Evolutionary conservation across 2,113 vertebrate species (phyloP).

Genomic region (Apteryx mantelli): DNA sequence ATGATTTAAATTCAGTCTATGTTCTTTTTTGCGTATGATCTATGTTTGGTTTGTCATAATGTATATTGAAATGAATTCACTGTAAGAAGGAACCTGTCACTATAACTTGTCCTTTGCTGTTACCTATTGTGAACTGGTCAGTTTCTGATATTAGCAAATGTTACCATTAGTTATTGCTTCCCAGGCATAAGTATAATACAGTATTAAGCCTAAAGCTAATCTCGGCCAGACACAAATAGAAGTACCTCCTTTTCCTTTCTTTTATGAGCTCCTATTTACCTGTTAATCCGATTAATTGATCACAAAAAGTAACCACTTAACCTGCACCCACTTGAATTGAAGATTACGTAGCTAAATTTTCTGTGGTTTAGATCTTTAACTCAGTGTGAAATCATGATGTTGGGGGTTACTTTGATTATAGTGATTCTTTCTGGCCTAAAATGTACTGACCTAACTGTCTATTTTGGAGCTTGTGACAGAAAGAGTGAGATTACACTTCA

Average conservation of each 20-base stretch:
- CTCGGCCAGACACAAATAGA: not conserved
- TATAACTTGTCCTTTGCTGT: not conserved
- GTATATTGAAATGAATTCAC: not conserved
- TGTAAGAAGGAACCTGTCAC: not conserved
- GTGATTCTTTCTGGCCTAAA: not conserved
- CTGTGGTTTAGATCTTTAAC: not conserved
- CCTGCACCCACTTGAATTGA: not conserved
- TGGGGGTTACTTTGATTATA: not conserved
- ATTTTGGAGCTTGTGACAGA: not conserved
- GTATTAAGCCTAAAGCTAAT: not conserved
- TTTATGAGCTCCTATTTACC: not conserved
- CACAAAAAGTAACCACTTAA: not conserved
- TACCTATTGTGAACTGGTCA: not conserved
- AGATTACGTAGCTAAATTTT: not conserved
- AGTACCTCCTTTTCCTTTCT: not conserved
- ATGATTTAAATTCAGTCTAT: not conserved
- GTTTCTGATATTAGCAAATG: not conserved
- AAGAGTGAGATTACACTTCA: not conserved
- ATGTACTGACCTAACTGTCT: too few species aligned
- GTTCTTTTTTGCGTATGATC: not conserved
- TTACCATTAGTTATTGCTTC: not conserved
- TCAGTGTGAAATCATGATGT: not conserved
- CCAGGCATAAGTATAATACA: not conserved
- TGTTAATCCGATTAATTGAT: not conserved
- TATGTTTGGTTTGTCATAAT: not conserved